Percentiles rank a stretch among this genome's conserved stretches.
These are phyloP conservation scores for Antigone vipio DNA, from an alignment of 2,113 vertebrate genomes.

Conservation along the genomic window DNA sequence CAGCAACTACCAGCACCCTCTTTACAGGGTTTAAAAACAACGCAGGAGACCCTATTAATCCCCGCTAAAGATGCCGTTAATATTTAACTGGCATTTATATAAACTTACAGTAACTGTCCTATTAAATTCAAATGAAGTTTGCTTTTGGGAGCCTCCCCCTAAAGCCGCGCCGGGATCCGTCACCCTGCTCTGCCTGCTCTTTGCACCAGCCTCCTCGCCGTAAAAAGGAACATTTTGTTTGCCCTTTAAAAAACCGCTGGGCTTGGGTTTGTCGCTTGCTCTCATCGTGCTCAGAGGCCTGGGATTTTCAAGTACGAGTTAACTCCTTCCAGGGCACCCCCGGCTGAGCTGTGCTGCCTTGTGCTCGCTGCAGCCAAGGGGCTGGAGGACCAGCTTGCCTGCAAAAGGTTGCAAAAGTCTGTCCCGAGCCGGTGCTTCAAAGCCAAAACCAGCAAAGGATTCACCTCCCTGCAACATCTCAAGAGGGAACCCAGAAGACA, in stretches of 20 bases:
- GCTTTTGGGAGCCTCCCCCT: constrained; percentile 71
- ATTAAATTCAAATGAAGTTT: constrained; percentile 71
- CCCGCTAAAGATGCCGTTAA: constrained; percentile 66
- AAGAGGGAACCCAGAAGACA: accelerated
- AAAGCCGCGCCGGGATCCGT: constrained; percentile 33
- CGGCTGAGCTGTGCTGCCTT: neutral
- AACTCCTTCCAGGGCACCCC: neutral
- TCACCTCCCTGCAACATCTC: neutral
- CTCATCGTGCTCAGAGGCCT: neutral
- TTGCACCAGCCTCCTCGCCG: neutral
- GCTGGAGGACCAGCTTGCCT: neutral
- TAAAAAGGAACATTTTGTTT: constrained; percentile 49
- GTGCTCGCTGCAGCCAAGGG: neutral
- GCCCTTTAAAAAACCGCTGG: constrained; percentile 33
- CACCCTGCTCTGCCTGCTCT: neutral
- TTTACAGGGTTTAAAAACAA: neutral
- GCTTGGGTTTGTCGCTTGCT: neutral
- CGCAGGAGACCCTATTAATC: constrained; percentile 46
- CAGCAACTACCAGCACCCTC: neutral
- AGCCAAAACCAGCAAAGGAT: neutral
- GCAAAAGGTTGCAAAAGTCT: neutral
- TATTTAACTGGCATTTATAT: constrained; percentile 76
- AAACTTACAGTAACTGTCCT: constrained; percentile 70
- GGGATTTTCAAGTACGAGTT: neutral
- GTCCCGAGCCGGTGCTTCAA: neutral